Evolutionary conservation across 1,140 invertebrate genomes (phyloP).

Genomic region (Drosophila repleta): DNA sequence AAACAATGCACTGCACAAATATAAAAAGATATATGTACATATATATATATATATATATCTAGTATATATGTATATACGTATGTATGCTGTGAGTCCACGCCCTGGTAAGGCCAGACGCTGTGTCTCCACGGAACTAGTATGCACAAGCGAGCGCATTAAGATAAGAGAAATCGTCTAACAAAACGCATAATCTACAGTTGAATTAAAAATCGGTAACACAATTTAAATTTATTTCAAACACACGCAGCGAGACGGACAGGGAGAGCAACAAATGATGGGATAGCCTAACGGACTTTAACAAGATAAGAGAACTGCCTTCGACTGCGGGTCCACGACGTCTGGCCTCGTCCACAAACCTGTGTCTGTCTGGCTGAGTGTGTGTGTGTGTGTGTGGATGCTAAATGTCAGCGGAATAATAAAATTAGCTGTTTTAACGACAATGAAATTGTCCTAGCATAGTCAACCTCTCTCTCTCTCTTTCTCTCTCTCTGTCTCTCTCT

Average conservation of each 20-base stretch:
- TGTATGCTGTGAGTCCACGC: background rate
- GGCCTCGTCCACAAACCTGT: conserved; percentile 55
- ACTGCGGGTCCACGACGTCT: conserved; percentile 40
- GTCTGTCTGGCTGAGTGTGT: too few species aligned
- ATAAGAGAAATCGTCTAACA: conserved; percentile 82
- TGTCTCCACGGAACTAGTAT: conserved; percentile 63
- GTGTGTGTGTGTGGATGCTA: conserved; percentile 57
- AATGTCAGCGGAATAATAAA: conserved; percentile 80
- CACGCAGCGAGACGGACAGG: background rate
- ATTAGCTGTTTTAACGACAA: conserved; percentile 79
- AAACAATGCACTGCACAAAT: conserved; percentile 59
- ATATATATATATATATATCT: background rate
- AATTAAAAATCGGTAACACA: conserved; percentile 75
- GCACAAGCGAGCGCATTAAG: conserved; percentile 63
- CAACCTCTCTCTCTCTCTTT: background rate
- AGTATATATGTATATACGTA: background rate
- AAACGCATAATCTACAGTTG: conserved; percentile 80
- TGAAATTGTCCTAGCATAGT: conserved; percentile 55
- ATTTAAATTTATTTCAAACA: conserved; percentile 76
- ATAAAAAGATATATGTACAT: background rate
- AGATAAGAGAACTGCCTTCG: conserved; percentile 56
- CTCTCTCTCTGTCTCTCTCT: background rate
- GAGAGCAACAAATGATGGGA: conserved; percentile 59
- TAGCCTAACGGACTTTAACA: conserved; percentile 66
- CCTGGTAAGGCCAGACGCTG: conserved; percentile 57